phyloP scores from a whole-genome alignment of 2,113 vertebrate species.

The Gnathonemus longibarbis region DNA sequence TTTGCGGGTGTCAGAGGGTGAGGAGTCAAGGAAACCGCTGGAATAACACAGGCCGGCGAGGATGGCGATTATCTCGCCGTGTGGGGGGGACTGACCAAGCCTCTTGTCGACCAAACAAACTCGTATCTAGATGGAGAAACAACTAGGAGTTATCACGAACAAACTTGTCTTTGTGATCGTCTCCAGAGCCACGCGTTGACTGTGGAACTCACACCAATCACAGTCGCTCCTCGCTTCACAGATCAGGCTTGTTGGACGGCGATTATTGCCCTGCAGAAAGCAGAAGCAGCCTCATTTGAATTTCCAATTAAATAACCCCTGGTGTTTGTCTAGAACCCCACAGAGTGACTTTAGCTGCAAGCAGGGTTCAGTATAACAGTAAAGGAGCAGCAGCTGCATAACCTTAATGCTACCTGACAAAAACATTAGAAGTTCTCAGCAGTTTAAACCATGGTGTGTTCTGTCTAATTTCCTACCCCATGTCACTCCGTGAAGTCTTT shows the following conservation, averaged over 20 bases:
- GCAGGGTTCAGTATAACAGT: not conserved
- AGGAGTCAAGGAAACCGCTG: constrained; percentile 9
- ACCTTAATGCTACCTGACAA: not conserved
- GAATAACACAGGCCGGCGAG: constrained; percentile 37
- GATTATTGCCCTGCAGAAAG: not conserved
- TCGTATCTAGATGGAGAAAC: constrained; percentile 60
- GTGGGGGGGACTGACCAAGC: constrained; percentile 39
- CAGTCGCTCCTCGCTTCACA: not conserved
- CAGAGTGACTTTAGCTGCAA: not conserved
- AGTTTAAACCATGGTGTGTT: not conserved
- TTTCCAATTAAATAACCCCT: not conserved
- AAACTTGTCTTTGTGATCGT: constrained; percentile 49
- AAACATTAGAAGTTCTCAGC: not conserved
- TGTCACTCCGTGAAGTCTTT: constrained; percentile 19
- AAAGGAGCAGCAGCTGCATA: not conserved
- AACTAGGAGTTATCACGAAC: constrained; percentile 49
- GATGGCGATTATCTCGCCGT: constrained; percentile 46
- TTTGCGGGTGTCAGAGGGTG: not conserved
- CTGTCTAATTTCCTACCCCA: not conserved
- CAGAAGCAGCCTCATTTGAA: not conserved
- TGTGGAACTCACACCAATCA: not conserved
- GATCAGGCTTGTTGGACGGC: not conserved
- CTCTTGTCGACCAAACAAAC: constrained; percentile 30
- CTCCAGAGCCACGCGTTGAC: constrained; percentile 37
- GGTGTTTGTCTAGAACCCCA: not conserved